These are phyloP conservation scores for Pseudochirops corinnae DNA, from an alignment of 2,797 vertebrate genomes.

Conservation along the genomic window DNA sequence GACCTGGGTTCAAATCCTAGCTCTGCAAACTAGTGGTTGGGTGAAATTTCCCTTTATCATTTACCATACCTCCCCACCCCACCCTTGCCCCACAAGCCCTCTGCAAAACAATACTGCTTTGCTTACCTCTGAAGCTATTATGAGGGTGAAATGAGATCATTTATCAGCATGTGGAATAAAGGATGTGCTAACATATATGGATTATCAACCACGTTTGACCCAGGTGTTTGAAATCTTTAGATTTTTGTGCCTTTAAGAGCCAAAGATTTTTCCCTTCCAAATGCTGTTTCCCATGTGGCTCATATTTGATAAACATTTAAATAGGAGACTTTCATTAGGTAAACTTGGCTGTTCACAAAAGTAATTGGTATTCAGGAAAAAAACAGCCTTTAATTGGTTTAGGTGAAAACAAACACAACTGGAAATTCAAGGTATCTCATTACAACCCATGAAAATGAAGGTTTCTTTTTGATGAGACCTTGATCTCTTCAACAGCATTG, in stretches of 20 bases:
- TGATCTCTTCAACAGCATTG: slow-evolving; percentile 30
- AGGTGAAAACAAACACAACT: slow-evolving; percentile 42
- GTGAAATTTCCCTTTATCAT: neutral
- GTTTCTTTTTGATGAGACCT: neutral
- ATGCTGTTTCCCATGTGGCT: slow-evolving; percentile 38
- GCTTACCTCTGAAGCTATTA: neutral
- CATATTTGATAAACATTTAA: slow-evolving; percentile 56
- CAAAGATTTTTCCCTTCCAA: slow-evolving; percentile 46
- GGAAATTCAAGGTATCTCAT: slow-evolving; percentile 49
- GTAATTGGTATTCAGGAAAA: slow-evolving; percentile 15
- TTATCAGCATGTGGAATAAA: neutral
- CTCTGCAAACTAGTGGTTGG: neutral
- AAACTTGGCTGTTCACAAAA: slow-evolving; percentile 49
- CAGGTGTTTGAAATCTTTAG: slow-evolving; percentile 41
- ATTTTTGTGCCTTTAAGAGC: slow-evolving; percentile 58
- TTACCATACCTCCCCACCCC: neutral
- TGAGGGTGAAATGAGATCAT: neutral
- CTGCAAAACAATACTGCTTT: neutral
- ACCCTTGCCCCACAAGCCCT: neutral
- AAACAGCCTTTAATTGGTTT: slow-evolving; percentile 53
- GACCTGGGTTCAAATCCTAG: neutral
- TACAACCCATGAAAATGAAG: slow-evolving; percentile 40
- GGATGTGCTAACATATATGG: neutral
- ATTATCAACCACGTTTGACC: neutral
- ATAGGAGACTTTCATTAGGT: slow-evolving; percentile 48